These are phyloP conservation scores for Drosophila dives DNA, from an alignment of 2,888 invertebrate genomes.

Conservation along the genomic window DNA sequence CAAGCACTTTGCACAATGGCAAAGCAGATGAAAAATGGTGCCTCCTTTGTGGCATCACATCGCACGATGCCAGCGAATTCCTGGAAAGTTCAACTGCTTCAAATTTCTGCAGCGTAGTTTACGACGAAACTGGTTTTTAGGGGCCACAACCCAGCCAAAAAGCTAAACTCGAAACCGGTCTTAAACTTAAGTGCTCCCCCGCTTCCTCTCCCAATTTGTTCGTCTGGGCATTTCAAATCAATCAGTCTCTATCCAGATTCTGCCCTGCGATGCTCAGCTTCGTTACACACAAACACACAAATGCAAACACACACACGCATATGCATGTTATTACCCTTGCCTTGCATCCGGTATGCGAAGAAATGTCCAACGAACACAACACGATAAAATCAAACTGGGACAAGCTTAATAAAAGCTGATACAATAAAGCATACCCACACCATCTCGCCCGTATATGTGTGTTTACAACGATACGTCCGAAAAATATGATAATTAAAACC, in stretches of 20 bases:
- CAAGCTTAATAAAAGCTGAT: slow-evolving; percentile 64
- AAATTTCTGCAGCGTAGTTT: slow-evolving; percentile 51
- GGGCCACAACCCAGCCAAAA: slow-evolving; percentile 29
- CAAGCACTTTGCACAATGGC: slow-evolving; percentile 30
- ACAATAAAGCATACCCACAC: slow-evolving; percentile 34
- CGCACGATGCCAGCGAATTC: slow-evolving; percentile 59
- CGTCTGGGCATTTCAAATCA: slow-evolving; percentile 64
- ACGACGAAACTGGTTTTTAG: slow-evolving; percentile 66
- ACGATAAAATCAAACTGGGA: slow-evolving; percentile 74
- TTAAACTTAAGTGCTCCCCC: slow-evolving; percentile 14
- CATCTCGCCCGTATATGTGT: neutral
- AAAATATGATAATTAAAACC: slow-evolving; percentile 71
- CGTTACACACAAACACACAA: slow-evolving; percentile 11
- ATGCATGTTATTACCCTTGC: neutral
- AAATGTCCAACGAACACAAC: slow-evolving; percentile 58
- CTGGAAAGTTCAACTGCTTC: slow-evolving; percentile 76
- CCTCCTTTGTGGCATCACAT: slow-evolving; percentile 30
- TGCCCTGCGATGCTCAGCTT: slow-evolving; percentile 45
- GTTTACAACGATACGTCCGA: slow-evolving; percentile 24
- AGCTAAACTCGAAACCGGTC: slow-evolving; percentile 61
- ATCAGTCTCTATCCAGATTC: slow-evolving; percentile 59
- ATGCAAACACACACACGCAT: neutral
- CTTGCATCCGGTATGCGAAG: slow-evolving; percentile 64
- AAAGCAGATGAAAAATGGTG: slow-evolving; percentile 23
- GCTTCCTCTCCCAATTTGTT: slow-evolving; percentile 1